Conservation (phyloP, 2,113 vertebrate genomes). For the Isurus oxyrinchus region DNA sequence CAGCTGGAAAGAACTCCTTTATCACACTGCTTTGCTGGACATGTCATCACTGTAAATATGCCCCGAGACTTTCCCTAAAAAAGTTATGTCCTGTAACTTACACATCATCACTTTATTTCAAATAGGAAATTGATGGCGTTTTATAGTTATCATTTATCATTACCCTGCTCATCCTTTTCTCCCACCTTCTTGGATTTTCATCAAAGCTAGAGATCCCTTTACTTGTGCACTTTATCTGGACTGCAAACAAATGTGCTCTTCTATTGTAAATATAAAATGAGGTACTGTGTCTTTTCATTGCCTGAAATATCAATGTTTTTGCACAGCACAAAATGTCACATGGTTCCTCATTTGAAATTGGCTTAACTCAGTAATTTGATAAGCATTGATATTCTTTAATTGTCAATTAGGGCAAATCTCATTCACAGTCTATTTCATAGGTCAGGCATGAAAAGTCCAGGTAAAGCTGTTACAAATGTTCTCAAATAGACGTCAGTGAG, state of each 20-base stretch:
- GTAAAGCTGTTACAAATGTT: neutral
- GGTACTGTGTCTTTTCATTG: neutral
- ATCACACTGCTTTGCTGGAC: neutral
- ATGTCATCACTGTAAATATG: neutral
- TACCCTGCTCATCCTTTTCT: neutral
- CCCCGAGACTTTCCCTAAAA: neutral
- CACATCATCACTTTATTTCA: neutral
- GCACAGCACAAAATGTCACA: slow-evolving; percentile 9
- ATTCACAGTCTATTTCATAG: neutral
- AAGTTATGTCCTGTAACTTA: neutral
- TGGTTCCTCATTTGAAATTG: slow-evolving; percentile 3
- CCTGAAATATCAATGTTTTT: slow-evolving; percentile 9
- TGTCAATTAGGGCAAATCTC: slow-evolving; percentile 12
- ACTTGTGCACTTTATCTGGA: neutral
- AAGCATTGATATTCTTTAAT: slow-evolving; percentile 33
- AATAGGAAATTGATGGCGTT: neutral
- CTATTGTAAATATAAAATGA: neutral
- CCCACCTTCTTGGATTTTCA: neutral
- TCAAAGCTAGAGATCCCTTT: neutral
- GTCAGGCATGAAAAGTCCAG: neutral
- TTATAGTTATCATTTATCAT: neutral
- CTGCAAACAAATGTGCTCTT: neutral
- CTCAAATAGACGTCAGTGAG: neutral
- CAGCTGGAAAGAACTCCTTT: neutral
- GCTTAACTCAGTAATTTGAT: slow-evolving; percentile 25